phyloP scores from a whole-genome alignment of 2,888 invertebrate species.

The Cyaniris semiargus region DNA sequence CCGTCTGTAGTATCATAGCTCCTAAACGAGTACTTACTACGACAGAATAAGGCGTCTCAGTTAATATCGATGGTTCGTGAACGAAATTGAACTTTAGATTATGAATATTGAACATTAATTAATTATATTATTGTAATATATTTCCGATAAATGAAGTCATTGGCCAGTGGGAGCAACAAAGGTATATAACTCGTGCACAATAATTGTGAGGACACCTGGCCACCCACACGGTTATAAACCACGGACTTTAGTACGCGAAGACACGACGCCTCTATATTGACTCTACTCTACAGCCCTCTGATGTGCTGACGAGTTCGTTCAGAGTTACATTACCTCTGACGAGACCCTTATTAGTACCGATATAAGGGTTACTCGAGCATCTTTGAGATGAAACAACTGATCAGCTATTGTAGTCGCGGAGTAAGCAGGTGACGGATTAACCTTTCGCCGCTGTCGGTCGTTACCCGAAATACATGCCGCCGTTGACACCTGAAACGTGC shows the following conservation, averaged over 20 bases:
- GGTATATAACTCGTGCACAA: neutral
- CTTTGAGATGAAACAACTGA: neutral
- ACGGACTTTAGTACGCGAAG: neutral
- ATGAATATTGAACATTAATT: neutral
- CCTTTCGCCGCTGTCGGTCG: constrained; percentile 64
- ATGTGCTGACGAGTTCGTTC: neutral
- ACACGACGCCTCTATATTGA: neutral
- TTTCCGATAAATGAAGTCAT: neutral
- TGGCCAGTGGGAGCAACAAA: neutral
- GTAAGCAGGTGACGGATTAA: constrained; percentile 74
- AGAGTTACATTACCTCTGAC: neutral
- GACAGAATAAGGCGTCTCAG: neutral
- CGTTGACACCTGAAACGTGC: constrained; percentile 56
- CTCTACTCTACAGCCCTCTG: neutral
- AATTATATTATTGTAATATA: neutral
- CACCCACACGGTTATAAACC: neutral
- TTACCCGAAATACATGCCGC: constrained; percentile 53
- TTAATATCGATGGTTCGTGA: neutral
- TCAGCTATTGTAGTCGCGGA: constrained; percentile 35
- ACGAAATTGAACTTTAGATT: neutral
- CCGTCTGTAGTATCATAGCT: neutral
- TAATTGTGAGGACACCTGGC: constrained; percentile 18
- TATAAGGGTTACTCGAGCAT: neutral
- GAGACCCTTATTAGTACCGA: neutral
- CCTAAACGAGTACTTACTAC: neutral